Percentiles rank a stretch among this genome's conserved stretches.
phyloP scores from a whole-genome alignment of 1,140 invertebrate species.

The Metopolophium dirhodum region DNA sequence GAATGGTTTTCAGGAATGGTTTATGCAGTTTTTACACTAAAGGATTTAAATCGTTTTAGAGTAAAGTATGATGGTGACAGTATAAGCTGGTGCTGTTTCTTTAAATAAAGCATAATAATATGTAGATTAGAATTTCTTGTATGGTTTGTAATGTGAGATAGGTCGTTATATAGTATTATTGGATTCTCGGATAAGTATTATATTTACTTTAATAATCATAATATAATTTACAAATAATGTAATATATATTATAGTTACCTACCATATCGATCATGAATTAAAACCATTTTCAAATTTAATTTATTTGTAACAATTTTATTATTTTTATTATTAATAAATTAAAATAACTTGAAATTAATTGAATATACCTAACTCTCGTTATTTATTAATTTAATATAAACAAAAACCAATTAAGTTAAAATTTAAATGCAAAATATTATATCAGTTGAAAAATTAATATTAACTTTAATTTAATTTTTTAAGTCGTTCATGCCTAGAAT shows the following conservation, averaged over 20 bases:
- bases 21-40: background rate
- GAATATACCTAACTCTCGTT: no score
- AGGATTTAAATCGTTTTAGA: background rate
- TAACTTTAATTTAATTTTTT: no score
- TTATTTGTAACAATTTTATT: background rate
- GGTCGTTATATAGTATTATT: background rate
- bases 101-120: conserved; percentile 4
- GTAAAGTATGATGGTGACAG: background rate
- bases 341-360: background rate
- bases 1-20: background rate
- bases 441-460: no score
- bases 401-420: no score
- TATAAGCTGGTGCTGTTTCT: background rate
- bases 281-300: background rate
- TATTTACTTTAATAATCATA: background rate
- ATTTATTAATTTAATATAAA: no score
- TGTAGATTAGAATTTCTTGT: background rate
- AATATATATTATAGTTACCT: no score
- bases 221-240: background rate
- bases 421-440: no score
- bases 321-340: background rate
- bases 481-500: no score
- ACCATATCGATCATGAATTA: background rate
- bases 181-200: background rate
- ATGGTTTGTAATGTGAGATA: background rate